Conservation (phyloP, 2,888 invertebrate species). For the Nemotelus nigrinus region DNA sequence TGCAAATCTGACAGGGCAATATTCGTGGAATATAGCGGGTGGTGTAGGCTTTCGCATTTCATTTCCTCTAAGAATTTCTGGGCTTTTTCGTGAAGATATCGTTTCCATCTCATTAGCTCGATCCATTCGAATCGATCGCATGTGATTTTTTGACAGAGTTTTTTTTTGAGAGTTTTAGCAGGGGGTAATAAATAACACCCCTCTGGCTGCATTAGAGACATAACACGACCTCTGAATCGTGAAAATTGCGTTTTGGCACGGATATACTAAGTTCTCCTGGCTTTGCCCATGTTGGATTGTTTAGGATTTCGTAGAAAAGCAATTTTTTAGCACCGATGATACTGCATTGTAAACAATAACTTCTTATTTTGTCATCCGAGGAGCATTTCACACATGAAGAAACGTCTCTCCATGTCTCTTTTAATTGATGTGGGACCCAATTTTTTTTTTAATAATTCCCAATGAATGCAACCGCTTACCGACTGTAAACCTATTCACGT, state of each 20-base stretch:
- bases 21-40: neutral
- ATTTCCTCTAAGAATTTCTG: neutral
- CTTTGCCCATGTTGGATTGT: neutral
- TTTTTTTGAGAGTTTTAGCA: neutral
- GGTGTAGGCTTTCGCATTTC: neutral
- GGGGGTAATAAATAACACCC: neutral
- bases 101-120: neutral
- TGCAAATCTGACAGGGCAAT: neutral
- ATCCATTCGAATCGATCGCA: neutral
- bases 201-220: neutral
- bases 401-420: neutral
- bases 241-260: neutral
- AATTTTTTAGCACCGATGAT: neutral
- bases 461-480: neutral
- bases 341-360: neutral
- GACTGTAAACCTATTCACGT: neutral
- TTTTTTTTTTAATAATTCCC: neutral
- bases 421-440: neutral
- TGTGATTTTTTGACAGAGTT: neutral
- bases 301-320: neutral
- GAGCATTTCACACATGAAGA: neutral
- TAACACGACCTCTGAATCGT: neutral
- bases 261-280: neutral
- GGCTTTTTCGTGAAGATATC: too few relatives aligned
- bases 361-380: neutral